Evolutionary conservation across 2,113 vertebrate species (phyloP).

Genomic region (Etheostoma spectabile): DNA sequence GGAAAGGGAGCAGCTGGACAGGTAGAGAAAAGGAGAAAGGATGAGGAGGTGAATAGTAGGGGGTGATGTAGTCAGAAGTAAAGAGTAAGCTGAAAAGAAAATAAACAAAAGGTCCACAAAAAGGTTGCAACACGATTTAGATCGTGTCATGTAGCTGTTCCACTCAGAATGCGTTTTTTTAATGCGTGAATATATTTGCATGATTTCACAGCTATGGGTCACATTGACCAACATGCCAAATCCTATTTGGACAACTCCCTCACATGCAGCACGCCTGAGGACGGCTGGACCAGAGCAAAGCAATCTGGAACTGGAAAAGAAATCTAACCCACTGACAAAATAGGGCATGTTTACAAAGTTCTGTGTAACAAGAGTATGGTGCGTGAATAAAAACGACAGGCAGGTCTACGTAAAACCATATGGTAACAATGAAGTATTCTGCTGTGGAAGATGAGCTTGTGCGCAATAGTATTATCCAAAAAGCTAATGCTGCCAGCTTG

Average conservation of each 20-base stretch:
- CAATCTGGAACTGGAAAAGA: slow-evolving; percentile 25
- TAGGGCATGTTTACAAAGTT: slow-evolving; percentile 52
- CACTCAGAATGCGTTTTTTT: slow-evolving; percentile 8
- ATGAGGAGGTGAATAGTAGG: slow-evolving; percentile 4
- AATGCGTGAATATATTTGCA: slow-evolving; percentile 36
- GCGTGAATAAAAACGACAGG: slow-evolving; percentile 47
- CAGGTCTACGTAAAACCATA: slow-evolving; percentile 54
- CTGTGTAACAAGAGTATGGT: slow-evolving; percentile 34
- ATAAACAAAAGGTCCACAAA: slow-evolving; percentile 4
- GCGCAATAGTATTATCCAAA: background rate
- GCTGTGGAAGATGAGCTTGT: slow-evolving; percentile 1
- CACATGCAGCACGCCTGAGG: background rate
- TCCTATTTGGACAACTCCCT: slow-evolving; percentile 15
- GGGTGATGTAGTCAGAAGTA: background rate
- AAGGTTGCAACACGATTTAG: background rate
- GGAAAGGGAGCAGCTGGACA: background rate
- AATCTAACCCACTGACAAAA: slow-evolving; percentile 8
- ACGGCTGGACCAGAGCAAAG: slow-evolving; percentile 4
- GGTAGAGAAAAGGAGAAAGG: slow-evolving; percentile 8
- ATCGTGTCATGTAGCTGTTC: background rate
- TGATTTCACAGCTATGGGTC: background rate
- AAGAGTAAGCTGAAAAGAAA: background rate
- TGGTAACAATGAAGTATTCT: slow-evolving; percentile 35
- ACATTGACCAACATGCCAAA: slow-evolving; percentile 31
- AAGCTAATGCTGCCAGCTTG: background rate